Percentiles rank a stretch among this genome's conserved stretches.
Evolutionary conservation across 2,888 invertebrate genomes (phyloP).

Genomic region (Meghimatium bilineatum): DNA sequence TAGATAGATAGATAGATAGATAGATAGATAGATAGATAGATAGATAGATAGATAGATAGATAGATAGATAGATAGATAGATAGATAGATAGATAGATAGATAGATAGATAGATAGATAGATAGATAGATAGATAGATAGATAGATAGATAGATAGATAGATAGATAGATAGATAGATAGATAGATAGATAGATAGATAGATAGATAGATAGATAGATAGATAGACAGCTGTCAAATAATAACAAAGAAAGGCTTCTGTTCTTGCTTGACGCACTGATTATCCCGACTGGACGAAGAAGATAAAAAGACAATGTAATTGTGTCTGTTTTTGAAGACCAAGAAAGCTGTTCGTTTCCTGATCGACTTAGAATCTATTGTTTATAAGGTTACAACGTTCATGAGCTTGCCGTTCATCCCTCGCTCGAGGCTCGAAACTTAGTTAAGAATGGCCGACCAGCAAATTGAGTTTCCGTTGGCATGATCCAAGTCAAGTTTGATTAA

Average conservation of each 20-base stretch:
- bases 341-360: conserved; percentile 10
- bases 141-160: no score
- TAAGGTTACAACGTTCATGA: conserved; percentile 15
- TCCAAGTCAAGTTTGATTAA: conserved; percentile 27
- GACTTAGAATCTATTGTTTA: conserved; percentile 10
- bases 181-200: not conserved
- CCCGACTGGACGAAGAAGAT: not conserved
- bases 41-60: not conserved
- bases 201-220: not conserved
- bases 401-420: not conserved
- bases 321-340: not conserved
- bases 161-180: not conserved
- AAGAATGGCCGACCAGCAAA: conserved; percentile 27
- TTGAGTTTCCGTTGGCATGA: conserved; percentile 27
- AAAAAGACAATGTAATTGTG: not conserved
- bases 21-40: not conserved
- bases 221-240: not conserved
- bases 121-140: no score
- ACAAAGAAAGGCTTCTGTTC: not conserved
- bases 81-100: not conserved
- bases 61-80: not conserved
- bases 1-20: not conserved
- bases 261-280: not conserved
- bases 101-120: not conserved
- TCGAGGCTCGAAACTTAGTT: not conserved